Conservation (phyloP, 2,888 invertebrate genomes). For the Scaptomyza flava region DNA sequence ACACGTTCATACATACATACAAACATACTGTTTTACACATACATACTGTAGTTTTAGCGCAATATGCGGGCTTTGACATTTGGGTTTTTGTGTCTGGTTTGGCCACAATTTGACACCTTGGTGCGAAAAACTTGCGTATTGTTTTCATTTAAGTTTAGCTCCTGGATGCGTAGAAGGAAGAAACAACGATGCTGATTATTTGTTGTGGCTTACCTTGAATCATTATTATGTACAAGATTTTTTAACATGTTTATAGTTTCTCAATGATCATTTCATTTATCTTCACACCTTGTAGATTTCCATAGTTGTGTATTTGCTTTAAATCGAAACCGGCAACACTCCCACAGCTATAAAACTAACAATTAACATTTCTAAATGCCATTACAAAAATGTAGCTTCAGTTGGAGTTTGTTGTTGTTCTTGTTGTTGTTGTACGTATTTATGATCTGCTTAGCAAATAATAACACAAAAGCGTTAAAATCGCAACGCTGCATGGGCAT, state of each 20-base stretch:
- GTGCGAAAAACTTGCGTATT: conserved; percentile 70
- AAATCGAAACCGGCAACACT: conserved; percentile 16
- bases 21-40: conserved; percentile 12
- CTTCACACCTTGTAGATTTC: conserved; percentile 8
- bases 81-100: conserved; percentile 19
- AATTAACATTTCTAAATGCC: conserved; percentile 75
- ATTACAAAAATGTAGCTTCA: conserved; percentile 49
- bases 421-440: conserved; percentile 42
- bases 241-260: neutral
- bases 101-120: conserved; percentile 53
- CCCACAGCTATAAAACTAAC: conserved; percentile 15
- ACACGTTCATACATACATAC: conserved; percentile 3
- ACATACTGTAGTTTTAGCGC: conserved; percentile 13
- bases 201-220: conserved; percentile 3
- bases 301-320: neutral
- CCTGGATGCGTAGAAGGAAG: conserved; percentile 20
- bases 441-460: conserved; percentile 71
- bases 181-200: conserved; percentile 26
- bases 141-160: conserved; percentile 24
- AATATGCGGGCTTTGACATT: conserved; percentile 58
- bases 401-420: conserved; percentile 33
- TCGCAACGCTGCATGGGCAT: conserved; percentile 74
- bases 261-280: neutral
- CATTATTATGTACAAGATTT: neutral
- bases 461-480: conserved; percentile 68